phyloP scores from a whole-genome alignment of 2,888 invertebrate genomes.

The Lasioglossum pauxillum region DNA sequence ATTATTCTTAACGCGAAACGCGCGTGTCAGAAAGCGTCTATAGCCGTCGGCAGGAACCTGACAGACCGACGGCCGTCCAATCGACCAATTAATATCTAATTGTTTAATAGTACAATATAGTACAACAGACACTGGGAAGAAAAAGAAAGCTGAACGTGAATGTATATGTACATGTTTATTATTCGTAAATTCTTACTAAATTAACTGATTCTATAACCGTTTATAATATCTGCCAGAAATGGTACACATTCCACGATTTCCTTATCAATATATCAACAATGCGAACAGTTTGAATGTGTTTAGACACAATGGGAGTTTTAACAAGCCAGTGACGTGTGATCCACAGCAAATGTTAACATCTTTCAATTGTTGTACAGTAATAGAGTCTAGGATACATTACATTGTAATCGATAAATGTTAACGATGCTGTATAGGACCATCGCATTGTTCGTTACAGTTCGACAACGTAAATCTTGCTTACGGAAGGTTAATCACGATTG shows the following conservation, averaged over 20 bases:
- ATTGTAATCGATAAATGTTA: slow-evolving; percentile 38
- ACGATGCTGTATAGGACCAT: neutral
- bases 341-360: slow-evolving; percentile 28
- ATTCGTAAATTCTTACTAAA: slow-evolving; percentile 46
- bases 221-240: slow-evolving; percentile 22
- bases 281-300: slow-evolving; percentile 57
- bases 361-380: slow-evolving; percentile 25
- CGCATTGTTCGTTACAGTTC: slow-evolving; percentile 12
- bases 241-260: slow-evolving; percentile 29
- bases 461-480: slow-evolving; percentile 20
- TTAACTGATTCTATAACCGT: slow-evolving; percentile 50
- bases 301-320: slow-evolving; percentile 44
- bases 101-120: neutral
- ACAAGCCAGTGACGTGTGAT: slow-evolving; percentile 20
- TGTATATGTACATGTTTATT: slow-evolving; percentile 65
- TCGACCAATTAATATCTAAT: neutral
- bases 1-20: slow-evolving; percentile 25
- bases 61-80: neutral
- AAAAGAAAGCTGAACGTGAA: slow-evolving; percentile 21
- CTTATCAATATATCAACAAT: slow-evolving; percentile 47
- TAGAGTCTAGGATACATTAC: slow-evolving; percentile 14
- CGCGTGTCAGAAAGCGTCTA: neutral
- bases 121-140: neutral
- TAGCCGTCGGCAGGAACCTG: neutral
- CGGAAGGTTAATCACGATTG: neutral